phyloP scores from a whole-genome alignment of 2,797 vertebrate genomes.

The Zenarchopterus dispar region DNA sequence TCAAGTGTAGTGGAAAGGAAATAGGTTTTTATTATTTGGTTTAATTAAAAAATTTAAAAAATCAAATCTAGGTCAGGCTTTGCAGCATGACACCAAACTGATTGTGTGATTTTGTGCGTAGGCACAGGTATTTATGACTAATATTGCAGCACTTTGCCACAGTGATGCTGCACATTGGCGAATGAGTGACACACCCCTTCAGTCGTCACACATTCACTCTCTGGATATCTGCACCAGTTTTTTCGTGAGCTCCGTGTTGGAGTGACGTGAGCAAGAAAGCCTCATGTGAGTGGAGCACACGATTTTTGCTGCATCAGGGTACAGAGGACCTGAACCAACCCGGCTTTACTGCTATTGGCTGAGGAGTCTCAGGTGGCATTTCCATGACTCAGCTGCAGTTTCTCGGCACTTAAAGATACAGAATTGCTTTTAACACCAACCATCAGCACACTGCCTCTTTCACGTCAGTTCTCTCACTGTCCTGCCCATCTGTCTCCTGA shows the following conservation, averaged over 20 bases:
- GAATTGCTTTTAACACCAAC: slow-evolving; percentile 20
- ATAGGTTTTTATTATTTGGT: slow-evolving; percentile 2
- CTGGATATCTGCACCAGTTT: slow-evolving; percentile 55
- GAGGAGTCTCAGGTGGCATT: slow-evolving; percentile 18
- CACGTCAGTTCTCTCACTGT: slow-evolving; percentile 22
- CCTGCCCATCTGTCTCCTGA: slow-evolving; percentile 24
- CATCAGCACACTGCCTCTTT: slow-evolving; percentile 36
- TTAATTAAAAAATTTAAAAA: not conserved
- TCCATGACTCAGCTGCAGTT: slow-evolving; percentile 76
- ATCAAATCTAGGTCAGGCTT: slow-evolving; percentile 11
- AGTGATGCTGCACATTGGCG: slow-evolving; percentile 58
- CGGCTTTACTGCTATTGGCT: slow-evolving; percentile 67
- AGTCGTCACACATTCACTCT: slow-evolving; percentile 54
- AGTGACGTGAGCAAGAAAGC: slow-evolving; percentile 39
- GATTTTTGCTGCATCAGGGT: slow-evolving; percentile 79
- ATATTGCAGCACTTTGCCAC: slow-evolving; percentile 66
- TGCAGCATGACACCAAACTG: slow-evolving; percentile 8
- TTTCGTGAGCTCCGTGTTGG: slow-evolving; percentile 31
- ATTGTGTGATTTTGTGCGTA: slow-evolving; percentile 15
- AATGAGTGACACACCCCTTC: slow-evolving; percentile 68
- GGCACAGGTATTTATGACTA: slow-evolving; percentile 38
- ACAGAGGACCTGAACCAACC: slow-evolving; percentile 40
- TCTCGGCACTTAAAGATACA: slow-evolving; percentile 42
- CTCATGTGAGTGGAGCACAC: slow-evolving; percentile 47
- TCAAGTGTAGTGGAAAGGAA: slow-evolving; percentile 5